phyloP scores from a whole-genome alignment of 1,140 invertebrate species.

The Schlechtendalia chinensis region DNA sequence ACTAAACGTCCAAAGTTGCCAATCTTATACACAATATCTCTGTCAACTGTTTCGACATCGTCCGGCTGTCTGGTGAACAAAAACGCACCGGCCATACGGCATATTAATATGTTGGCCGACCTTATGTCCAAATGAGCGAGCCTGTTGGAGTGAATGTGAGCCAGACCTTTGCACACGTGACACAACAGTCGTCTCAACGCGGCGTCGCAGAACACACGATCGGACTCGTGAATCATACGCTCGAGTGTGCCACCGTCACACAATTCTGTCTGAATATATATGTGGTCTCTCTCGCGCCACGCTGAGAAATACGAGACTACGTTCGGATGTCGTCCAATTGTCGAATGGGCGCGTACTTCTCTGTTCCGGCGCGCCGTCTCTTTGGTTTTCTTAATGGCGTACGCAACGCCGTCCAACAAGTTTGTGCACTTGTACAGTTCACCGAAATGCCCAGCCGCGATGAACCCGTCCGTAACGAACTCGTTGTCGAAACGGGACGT shows the following conservation, averaged over 20 bases:
- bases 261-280: constrained; percentile 91
- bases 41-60: constrained; percentile 67
- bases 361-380: constrained; percentile 73
- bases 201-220: constrained; percentile 59
- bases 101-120: constrained; percentile 86
- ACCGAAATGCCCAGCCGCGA: constrained; percentile 74
- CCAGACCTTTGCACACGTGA: constrained; percentile 71
- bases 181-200: constrained; percentile 69
- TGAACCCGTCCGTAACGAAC: constrained; percentile 51
- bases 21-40: constrained; percentile 82
- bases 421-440: constrained; percentile 86
- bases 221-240: constrained; percentile 61
- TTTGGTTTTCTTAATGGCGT: constrained; percentile 84
- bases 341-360: constrained; percentile 90
- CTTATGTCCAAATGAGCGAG: constrained; percentile 92
- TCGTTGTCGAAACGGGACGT: constrained; percentile 50
- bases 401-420: constrained; percentile 85
- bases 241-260: constrained; percentile 84
- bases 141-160: constrained; percentile 84
- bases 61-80: constrained; percentile 68
- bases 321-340: constrained; percentile 81
- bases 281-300: constrained; percentile 89
- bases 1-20: constrained; percentile 88
- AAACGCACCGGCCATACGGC: constrained; percentile 58
- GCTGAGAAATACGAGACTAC: constrained; percentile 90